A percentile compares a stretch with the other conserved stretches of the same genome.
These are phyloP conservation scores for Rhagophthalmus giganteus DNA, from an alignment of 2,888 invertebrate species.

Conservation along the genomic window DNA sequence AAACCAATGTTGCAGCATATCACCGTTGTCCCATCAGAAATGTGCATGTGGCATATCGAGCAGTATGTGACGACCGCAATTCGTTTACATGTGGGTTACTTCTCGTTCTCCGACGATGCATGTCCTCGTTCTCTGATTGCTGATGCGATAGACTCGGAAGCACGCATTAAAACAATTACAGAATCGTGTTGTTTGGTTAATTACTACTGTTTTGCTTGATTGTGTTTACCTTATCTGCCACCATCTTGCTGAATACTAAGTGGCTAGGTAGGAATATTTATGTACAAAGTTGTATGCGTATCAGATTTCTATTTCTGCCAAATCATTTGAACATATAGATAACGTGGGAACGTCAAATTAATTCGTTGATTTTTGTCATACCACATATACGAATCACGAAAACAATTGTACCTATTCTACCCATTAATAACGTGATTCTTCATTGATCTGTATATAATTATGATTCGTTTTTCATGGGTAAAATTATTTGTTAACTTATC, in stretches of 20 bases:
- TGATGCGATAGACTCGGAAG: constrained; percentile 37
- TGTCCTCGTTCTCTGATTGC: constrained; percentile 32
- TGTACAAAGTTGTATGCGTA: constrained; percentile 9
- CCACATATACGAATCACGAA: no score
- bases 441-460: no score
- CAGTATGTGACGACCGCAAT: constrained; percentile 27
- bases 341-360: no score
- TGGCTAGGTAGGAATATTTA: constrained; percentile 25
- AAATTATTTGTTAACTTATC: no score
- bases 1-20: constrained; percentile 23
- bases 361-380: no score
- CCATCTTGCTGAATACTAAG: constrained; percentile 42
- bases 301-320: constrained; percentile 11
- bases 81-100: constrained; percentile 28
- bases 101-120: constrained; percentile 25
- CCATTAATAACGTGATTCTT: no score
- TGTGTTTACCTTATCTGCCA: constrained; percentile 46
- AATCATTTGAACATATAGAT: no score
- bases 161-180: constrained; percentile 52
- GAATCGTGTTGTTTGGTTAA: constrained; percentile 48
- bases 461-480: no score
- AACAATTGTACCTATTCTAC: no score
- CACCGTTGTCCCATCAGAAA: constrained; percentile 20
- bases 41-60: constrained; percentile 30
- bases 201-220: constrained; percentile 49